Conservation (phyloP, 2,797 vertebrate species). For the Phrynocephalus forsythii region DNA sequence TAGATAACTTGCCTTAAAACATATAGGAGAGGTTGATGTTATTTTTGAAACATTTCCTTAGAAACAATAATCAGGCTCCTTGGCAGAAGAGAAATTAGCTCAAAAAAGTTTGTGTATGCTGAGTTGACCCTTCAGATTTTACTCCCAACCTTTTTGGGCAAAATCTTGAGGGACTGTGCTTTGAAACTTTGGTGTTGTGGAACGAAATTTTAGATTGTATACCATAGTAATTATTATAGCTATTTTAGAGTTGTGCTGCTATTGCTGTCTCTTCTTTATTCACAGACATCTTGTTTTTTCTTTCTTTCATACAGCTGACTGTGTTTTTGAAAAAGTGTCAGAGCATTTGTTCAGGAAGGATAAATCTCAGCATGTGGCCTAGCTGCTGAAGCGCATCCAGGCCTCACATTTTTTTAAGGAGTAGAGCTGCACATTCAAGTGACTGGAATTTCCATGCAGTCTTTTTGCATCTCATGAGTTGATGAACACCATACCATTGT, state of each 20-base stretch:
- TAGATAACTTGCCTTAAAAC: not conserved
- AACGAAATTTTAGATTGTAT: not conserved
- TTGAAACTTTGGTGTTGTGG: not conserved
- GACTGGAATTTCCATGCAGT: not conserved
- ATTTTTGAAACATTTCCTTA: not conserved
- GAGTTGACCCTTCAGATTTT: not conserved
- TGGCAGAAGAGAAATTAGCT: not conserved
- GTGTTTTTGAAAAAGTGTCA: constrained; percentile 6
- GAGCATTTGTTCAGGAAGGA: not conserved
- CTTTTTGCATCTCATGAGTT: not conserved
- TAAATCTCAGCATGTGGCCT: not conserved
- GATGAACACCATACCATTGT: not conserved
- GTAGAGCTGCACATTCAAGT: not conserved
- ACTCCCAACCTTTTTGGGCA: not conserved
- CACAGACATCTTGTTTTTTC: not conserved
- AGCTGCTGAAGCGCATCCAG: constrained; percentile 14
- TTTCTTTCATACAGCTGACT: not conserved
- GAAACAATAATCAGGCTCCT: not conserved
- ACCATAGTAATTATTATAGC: not conserved
- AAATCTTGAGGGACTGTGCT: not conserved
- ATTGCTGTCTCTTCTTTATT: not conserved
- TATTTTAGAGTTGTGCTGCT: not conserved
- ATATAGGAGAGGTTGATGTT: not conserved
- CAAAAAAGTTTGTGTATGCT: not conserved
- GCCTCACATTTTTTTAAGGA: not conserved